A percentile compares a stretch with the other conserved stretches of the same genome.
Evolutionary conservation across 2,888 invertebrate species (phyloP).

Genomic region (Tachina grossa): DNA sequence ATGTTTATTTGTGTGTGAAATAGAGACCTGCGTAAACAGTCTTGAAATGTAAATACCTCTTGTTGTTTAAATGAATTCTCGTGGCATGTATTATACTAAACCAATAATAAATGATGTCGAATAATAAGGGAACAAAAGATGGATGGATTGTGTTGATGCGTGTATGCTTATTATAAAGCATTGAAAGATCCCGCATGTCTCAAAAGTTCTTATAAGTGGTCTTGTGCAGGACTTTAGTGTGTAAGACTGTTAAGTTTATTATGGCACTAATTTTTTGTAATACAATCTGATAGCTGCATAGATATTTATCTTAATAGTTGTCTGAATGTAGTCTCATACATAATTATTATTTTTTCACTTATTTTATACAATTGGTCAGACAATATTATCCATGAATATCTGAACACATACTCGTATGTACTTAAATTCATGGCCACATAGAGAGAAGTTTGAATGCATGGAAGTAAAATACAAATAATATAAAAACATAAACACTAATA

Average conservation of each 20-base stretch:
- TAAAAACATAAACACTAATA: not conserved
- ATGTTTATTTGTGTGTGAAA: no score
- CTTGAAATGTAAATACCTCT: no score
- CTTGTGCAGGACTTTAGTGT: conserved; percentile 48
- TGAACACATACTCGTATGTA: not conserved
- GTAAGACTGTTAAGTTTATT: conserved; percentile 25
- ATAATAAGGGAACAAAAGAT: no score
- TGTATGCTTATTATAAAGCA: no score
- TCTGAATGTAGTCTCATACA: not conserved
- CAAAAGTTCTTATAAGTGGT: no score
- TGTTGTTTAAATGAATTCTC: no score
- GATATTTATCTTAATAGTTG: conserved; percentile 61
- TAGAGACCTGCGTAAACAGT: no score
- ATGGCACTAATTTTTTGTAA: conserved; percentile 57
- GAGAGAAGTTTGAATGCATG: not conserved
- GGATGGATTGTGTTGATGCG: no score
- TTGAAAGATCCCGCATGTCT: no score
- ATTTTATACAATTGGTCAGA: conserved; percentile 7
- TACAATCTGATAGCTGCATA: conserved; percentile 57
- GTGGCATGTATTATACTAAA: no score
- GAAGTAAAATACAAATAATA: not conserved
- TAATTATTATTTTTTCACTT: not conserved
- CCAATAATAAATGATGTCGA: no score
- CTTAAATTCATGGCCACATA: conserved; percentile 4
- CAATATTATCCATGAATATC: conserved; percentile 16